Evolutionary conservation across 2,797 vertebrate species (phyloP).

Genomic region (Fratercula arctica): DNA sequence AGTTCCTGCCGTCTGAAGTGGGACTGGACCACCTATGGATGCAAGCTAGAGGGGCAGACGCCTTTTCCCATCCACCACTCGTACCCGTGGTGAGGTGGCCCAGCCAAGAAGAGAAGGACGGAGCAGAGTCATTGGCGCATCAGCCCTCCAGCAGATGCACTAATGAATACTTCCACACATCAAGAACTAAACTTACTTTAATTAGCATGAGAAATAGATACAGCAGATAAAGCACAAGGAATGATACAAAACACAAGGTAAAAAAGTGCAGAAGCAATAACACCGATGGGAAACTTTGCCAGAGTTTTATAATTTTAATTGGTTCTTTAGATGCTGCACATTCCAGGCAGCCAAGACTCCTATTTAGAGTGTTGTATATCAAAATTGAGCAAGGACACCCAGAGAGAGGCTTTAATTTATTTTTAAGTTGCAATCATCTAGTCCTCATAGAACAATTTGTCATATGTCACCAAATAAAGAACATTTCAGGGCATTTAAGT

Average conservation of each 20-base stretch:
- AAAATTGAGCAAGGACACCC: slow-evolving; percentile 11
- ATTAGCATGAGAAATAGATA: neutral
- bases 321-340: neutral
- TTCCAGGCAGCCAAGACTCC: slow-evolving; percentile 14
- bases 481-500: neutral
- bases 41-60: neutral
- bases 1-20: neutral
- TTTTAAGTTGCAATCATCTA: slow-evolving; percentile 43
- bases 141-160: neutral
- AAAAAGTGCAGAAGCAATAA: neutral
- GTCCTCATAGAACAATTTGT: slow-evolving; percentile 2
- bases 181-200: neutral
- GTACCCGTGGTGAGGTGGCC: neutral
- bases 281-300: slow-evolving; percentile 16
- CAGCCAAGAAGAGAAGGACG: neutral
- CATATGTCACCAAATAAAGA: slow-evolving; percentile 4
- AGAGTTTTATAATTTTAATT: slow-evolving; percentile 44
- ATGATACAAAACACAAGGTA: neutral
- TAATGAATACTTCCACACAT: neutral
- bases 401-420: slow-evolving; percentile 26
- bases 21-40: neutral
- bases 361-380: neutral
- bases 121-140: neutral
- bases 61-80: neutral
- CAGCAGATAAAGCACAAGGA: neutral